phyloP scores from a whole-genome alignment of 2,888 invertebrate species.

The Anoplius nigerrimus region DNA sequence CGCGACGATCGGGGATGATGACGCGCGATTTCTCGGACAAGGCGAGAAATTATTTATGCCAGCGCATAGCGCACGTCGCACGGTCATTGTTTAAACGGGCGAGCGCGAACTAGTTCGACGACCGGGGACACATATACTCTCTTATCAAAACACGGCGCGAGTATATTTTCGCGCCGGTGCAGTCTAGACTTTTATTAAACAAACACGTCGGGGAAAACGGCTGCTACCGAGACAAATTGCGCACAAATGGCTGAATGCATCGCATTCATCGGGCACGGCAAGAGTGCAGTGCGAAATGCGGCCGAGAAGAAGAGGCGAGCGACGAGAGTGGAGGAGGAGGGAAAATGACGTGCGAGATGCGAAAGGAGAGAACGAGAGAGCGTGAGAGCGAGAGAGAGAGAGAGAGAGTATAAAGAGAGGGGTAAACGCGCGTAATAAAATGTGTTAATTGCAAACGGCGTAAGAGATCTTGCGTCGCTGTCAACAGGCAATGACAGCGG shows the following conservation, averaged over 20 bases:
- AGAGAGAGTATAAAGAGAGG: background rate
- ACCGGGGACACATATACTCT: conserved; percentile 34
- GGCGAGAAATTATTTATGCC: background rate
- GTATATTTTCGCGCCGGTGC: conserved; percentile 49
- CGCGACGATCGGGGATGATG: background rate
- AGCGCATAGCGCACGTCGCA: conserved; percentile 5
- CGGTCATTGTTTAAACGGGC: conserved; percentile 37
- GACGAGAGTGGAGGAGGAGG: background rate
- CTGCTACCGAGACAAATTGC: conserved; percentile 31
- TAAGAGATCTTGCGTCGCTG: no score
- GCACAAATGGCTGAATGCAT: conserved; percentile 29
- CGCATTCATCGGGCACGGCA: conserved; percentile 10
- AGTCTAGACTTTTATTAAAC: conserved; percentile 57
- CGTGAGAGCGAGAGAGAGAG: no score
- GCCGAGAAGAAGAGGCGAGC: background rate
- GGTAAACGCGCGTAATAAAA: conserved; percentile 1
- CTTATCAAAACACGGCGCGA: conserved; percentile 52
- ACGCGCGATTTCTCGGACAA: background rate
- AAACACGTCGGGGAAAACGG: conserved; percentile 35
- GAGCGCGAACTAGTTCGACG: conserved; percentile 42
- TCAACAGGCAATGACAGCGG: no score
- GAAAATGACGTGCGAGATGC: background rate
- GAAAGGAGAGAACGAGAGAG: conserved; percentile 6
- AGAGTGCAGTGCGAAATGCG: background rate
- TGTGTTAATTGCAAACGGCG: conserved; percentile 9